These are phyloP conservation scores for Agraylea sexmaculata DNA, from an alignment of 1,140 invertebrate genomes.

Conservation along the genomic window DNA sequence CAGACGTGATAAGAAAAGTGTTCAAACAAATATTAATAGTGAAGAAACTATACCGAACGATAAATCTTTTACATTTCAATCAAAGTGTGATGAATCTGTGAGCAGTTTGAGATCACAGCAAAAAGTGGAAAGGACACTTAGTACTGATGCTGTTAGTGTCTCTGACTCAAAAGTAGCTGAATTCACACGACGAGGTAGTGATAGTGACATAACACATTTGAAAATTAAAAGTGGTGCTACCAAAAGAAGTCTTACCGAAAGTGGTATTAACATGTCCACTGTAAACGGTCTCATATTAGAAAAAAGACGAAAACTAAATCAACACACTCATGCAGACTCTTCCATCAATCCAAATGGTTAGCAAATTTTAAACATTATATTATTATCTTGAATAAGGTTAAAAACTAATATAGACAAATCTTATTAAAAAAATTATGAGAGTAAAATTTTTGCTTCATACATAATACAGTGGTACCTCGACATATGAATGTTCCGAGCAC, in stretches of 20 bases:
- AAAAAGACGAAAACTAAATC: constrained; percentile 42
- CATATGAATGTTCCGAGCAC: no score
- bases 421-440: no score
- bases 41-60: constrained; percentile 1
- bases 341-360: no score
- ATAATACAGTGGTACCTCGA: no score
- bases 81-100: constrained; percentile 29
- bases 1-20: constrained; percentile 11
- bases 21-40: constrained; percentile 8
- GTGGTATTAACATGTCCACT: neutral
- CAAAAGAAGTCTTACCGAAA: constrained; percentile 10
- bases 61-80: constrained; percentile 6
- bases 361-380: no score
- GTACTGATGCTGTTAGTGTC: constrained; percentile 25
- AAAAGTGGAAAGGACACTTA: constrained; percentile 30
- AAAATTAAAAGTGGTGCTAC: constrained; percentile 22
- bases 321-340: no score
- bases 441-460: no score
- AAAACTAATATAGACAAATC: no score
- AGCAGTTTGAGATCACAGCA: constrained; percentile 32
- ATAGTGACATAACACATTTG: constrained; percentile 19
- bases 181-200: constrained; percentile 27
- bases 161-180: constrained; percentile 17
- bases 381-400: no score
- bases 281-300: constrained; percentile 39